Conservation (phyloP, 2,797 vertebrate genomes). For the Australoheros facetus region DNA sequence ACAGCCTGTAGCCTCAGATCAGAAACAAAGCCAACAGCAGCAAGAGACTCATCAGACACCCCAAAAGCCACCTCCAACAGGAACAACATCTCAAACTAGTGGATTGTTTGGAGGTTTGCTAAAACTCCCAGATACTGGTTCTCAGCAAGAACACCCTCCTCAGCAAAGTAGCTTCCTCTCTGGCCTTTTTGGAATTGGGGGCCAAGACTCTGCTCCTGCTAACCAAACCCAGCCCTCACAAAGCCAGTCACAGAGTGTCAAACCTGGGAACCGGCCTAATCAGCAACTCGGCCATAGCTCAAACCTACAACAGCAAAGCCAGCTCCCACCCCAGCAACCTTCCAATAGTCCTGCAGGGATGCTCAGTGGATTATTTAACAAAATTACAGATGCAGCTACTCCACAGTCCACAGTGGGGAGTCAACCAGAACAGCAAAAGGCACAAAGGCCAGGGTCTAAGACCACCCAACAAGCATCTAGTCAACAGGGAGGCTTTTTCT, state of each 20-base stretch:
- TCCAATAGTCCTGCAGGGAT: slow-evolving; percentile 69
- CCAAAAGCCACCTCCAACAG: slow-evolving; percentile 36
- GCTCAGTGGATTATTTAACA: slow-evolving; percentile 80
- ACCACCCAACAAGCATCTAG: slow-evolving; percentile 59
- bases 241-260: slow-evolving; percentile 41
- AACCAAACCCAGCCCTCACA: slow-evolving; percentile 42
- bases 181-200: slow-evolving; percentile 78
- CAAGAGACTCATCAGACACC: slow-evolving; percentile 32
- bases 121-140: slow-evolving; percentile 79
- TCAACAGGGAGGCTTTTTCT: slow-evolving; percentile 80
- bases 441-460: slow-evolving; percentile 48
- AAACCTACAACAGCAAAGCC: slow-evolving; percentile 70
- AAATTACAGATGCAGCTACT: slow-evolving; percentile 72
- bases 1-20: slow-evolving; percentile 22
- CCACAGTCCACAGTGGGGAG: slow-evolving; percentile 44
- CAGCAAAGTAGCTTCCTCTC: slow-evolving; percentile 79
- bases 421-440: slow-evolving; percentile 60
- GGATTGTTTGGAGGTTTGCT: slow-evolving; percentile 81
- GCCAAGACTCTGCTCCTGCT: slow-evolving; percentile 59
- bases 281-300: slow-evolving; percentile 60
- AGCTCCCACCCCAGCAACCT: slow-evolving; percentile 68
- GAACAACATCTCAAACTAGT: slow-evolving; percentile 61
- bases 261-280: slow-evolving; percentile 39
- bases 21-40: slow-evolving; percentile 46
- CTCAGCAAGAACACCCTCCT: slow-evolving; percentile 58